A percentile compares a stretch with the other conserved stretches of the same genome.
Evolutionary conservation across 2,888 invertebrate genomes (phyloP).

Genomic region (Drosophila paramelanica): DNA sequence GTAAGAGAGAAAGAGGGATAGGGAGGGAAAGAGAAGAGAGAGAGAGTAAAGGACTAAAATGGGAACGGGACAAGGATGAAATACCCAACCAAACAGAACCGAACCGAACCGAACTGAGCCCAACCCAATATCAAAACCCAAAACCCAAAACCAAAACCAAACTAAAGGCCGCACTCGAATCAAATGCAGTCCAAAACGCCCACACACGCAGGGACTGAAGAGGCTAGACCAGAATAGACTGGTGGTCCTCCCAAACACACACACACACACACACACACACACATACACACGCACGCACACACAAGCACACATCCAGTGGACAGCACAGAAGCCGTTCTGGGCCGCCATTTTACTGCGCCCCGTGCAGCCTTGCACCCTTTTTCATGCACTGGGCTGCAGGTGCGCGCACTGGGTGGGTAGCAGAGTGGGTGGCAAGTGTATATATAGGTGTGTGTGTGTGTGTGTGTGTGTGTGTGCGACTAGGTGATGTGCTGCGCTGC

Average conservation of each 20-base stretch:
- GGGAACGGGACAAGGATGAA: no score
- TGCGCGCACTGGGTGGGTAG: slow-evolving; percentile 24
- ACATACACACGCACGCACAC: slow-evolving; percentile 3
- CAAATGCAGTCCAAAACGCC: slow-evolving; percentile 34
- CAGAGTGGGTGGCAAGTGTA: neutral
- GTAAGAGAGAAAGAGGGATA: no score
- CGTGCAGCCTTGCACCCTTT: slow-evolving; percentile 59
- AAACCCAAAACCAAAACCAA: slow-evolving; percentile 40
- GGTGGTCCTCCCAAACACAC: slow-evolving; percentile 1
- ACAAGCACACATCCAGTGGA: slow-evolving; percentile 14
- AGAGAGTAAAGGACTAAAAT: neutral
- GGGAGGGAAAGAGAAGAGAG: neutral
- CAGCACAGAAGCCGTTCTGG: slow-evolving; percentile 42
- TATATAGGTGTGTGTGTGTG: neutral
- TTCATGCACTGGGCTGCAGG: slow-evolving; percentile 54
- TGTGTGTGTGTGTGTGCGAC: neutral
- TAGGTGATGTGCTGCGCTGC: slow-evolving; percentile 10
- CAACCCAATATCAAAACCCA: slow-evolving; percentile 22
- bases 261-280: slow-evolving; percentile 17
- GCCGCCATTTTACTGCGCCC: slow-evolving; percentile 75
- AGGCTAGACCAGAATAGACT: slow-evolving; percentile 33
- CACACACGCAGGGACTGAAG: slow-evolving; percentile 18
- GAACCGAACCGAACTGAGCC: slow-evolving; percentile 14
- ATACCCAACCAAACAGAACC: slow-evolving; percentile 18
- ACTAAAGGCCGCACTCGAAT: slow-evolving; percentile 33